Evolutionary conservation across 2,113 vertebrate genomes (phyloP), one percentile per base, ranked within the genome.

Genomic region (Procavia capensis): DNA sequence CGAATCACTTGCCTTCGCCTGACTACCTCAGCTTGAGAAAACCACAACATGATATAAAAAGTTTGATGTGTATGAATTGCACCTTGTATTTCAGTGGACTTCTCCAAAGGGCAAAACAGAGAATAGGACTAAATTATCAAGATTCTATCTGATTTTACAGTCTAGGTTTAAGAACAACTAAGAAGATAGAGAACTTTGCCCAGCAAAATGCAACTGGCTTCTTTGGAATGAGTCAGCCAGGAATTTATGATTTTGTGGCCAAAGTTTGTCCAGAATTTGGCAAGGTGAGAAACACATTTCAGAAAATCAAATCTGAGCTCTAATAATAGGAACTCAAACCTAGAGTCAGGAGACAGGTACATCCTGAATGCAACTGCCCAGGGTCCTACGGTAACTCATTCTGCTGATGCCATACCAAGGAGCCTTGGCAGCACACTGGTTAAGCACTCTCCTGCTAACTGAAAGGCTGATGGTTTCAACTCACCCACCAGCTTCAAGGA

Each of bases 291-390:
- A 2, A 50, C 20, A 41, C 31, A 80, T 50, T 79, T 93, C 11
- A 84, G 76, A 59, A 47, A 76, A 88, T 45, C 27, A 74, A 57
- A 61, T 43, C 25, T 6, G 29, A 92, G 64, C 50, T 92, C 85
- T 36, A 54, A 2, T 31, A 59, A 88, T 3, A 64, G 79, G 47
- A 74, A 34, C 39, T 57, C 9, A 83, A 82, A 17, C 78, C 66
- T 54, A 9, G 8, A 75, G 27, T 79, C 36, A 72, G 45, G 36
- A 68, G 1, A 34, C 66, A 70, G 89, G 70, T 0, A 41, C 6
- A 1, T 11, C 34, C 57, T 45, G 59, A 39, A 6, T 63, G 24
- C 59, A 94, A 83, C n/a, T 20, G 27, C 25, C 11, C 36, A 9
- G 43, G 64, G 43, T 29, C 39, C n/a, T 61, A 85, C 19, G 16